These are phyloP conservation scores for Acanthosoma haemorrhoidale DNA, from an alignment of 2,888 invertebrate species.

Conservation along the genomic window DNA sequence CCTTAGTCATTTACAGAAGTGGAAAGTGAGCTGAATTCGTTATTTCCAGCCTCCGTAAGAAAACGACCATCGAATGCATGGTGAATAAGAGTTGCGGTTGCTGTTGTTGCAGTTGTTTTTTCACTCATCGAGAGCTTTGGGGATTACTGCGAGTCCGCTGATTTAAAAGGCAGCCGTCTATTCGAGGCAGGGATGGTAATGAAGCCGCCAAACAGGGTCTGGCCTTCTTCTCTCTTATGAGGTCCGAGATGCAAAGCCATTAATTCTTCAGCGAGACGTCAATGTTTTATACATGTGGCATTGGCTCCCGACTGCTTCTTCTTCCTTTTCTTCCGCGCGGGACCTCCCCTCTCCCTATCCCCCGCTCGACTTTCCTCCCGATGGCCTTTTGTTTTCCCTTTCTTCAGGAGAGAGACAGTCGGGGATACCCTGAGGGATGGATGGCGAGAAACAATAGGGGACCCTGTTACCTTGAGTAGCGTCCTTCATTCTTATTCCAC, in stretches of 20 bases:
- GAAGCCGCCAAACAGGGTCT: neutral
- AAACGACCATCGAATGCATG: neutral
- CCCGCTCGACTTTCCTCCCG: neutral
- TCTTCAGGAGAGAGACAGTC: neutral
- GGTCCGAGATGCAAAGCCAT: neutral
- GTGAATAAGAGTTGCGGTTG: too few relatives aligned
- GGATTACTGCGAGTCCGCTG: neutral
- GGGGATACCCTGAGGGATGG: neutral
- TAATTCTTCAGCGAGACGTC: neutral
- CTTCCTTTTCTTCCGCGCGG: too few relatives aligned
- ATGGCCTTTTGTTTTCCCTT: slow-evolving; percentile 11
- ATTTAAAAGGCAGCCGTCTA: neutral
- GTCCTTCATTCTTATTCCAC: neutral
- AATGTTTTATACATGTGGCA: slow-evolving; percentile 14
- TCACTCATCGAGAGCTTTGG: too few relatives aligned
- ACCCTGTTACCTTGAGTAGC: neutral
- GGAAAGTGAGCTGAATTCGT: too few relatives aligned
- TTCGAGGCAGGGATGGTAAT: neutral
- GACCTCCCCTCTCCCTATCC: too few relatives aligned
- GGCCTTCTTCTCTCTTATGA: neutral
- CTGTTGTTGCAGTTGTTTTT: too few relatives aligned
- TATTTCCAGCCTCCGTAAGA: neutral
- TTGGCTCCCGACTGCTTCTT: neutral
- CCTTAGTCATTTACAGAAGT: too few relatives aligned
- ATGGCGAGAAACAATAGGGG: neutral